phyloP scores from a whole-genome alignment of 23 tunicate genomes.

The Styela clava region DNA sequence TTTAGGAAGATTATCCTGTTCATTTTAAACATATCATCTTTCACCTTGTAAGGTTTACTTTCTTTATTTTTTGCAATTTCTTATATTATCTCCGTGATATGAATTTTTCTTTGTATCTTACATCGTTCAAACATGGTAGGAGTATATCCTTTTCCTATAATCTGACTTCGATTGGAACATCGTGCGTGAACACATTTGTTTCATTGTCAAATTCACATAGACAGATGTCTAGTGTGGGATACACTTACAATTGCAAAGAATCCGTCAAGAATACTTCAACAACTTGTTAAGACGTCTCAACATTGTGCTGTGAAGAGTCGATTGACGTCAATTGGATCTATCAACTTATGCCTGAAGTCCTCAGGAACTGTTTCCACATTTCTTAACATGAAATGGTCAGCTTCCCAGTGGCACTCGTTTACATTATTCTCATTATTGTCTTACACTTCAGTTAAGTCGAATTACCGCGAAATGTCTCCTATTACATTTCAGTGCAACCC shows the following conservation, averaged over 20 bases:
- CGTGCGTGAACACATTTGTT: too few relatives aligned
- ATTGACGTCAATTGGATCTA: slow-evolving; percentile 6
- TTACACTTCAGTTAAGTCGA: background rate
- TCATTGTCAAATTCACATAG: too few relatives aligned
- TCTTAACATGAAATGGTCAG: background rate
- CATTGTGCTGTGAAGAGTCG: slow-evolving; percentile 10
- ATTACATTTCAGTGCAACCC: background rate
- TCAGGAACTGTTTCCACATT: background rate
- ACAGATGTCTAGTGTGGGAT: background rate
- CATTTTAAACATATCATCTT: too few relatives aligned
- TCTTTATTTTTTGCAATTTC: too few relatives aligned
- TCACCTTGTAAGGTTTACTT: too few relatives aligned
- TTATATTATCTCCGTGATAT: too few relatives aligned
- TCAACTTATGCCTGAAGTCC: background rate
- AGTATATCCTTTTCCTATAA: too few relatives aligned
- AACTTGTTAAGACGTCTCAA: background rate
- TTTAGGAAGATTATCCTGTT: background rate
- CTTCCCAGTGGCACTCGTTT: background rate
- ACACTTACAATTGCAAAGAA: background rate
- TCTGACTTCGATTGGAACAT: too few relatives aligned
- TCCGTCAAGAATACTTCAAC: background rate
- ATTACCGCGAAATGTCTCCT: background rate
- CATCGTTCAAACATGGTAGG: too few relatives aligned
- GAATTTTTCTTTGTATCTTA: too few relatives aligned
- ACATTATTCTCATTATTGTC: background rate